Evolutionary conservation across 1,140 invertebrate genomes (phyloP), one percentile per base, ranked within the genome.

Genomic region (Halictus rubicundus): DNA sequence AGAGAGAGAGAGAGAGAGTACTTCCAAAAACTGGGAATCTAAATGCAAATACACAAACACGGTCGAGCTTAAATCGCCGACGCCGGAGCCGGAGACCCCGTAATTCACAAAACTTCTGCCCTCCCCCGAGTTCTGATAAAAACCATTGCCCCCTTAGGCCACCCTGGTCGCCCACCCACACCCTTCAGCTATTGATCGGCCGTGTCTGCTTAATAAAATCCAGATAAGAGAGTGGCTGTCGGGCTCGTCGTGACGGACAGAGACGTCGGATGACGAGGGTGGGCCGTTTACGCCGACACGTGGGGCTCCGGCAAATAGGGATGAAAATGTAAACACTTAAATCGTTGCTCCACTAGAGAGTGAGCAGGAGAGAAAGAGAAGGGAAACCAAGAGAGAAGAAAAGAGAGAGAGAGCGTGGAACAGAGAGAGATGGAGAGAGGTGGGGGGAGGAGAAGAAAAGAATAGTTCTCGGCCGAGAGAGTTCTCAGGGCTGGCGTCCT

Each of bases 81-180:
- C 46, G 80, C 66, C 61, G 25, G 46, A 57, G 21, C 27, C 8
- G n/a, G 21, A 57, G 54, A n/a, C 39, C 27, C 39, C 81, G 83
- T 85, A 85, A 83, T 83, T 85, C 77, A 81, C 68, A 63, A 80
- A 85, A 85, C 78, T 85, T 79, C 81, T 70, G 68, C 71, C 65
- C 54, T 57, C 54, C n/a, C 63, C 66, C 49, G 66, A 42, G 66
- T 77, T 59, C 71, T 69, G 77, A 68, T 46, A 85, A 85, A 85
- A 85, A 85, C 68, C 82, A 83, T 83, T 76, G 49, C 19, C 49
- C 16, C 14, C 49, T 5, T 52, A 14, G 49, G 14, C 49, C 49
- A 19, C 49, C 49, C 49, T 21, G 16, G 14, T 16, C 19, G 14
- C 49, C 49, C 49, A 46, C 49, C 49, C 19, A 52, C 5, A 19